Base-by-base conservation (phyloP, 2,113 vertebrate genomes). In the Equus przewalskii region DNA sequence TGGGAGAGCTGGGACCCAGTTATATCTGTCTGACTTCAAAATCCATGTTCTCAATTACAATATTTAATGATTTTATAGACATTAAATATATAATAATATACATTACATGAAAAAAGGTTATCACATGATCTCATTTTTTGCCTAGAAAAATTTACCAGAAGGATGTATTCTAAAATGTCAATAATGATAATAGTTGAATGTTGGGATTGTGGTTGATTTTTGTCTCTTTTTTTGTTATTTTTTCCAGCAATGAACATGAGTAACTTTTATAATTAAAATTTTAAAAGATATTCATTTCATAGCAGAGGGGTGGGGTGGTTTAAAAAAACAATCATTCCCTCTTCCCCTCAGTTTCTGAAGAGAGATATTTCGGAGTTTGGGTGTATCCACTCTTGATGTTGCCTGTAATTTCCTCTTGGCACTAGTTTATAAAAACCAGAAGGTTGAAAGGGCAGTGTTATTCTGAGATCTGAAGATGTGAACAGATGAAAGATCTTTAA, bases 371-470 rank as follows among this genome's bases (percentile, higher is more conserved):
- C 82, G 94, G 65, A 93, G 44, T 91, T 96, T 89, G 82, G 95
- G 82, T 93, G 76, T 97, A 72, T 91, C 94, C 26, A 46, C 28
- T 91, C 36, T 95, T 78, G 36, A 72, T 82, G 49, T 83, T 91
- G 84, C 41, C 62, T 97, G 4, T 96, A 83, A 91, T 96, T 95
- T 97, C 78, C 58, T 96, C 73, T 93, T 96, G 91, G 92, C 88
- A 49, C 60, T 94, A 72, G 91, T 93, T 91, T 89, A 89, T 97
- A 65, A 96, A 98, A 95, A 87, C 65, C 86, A 51, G 41, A 95
- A 96, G 69, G 46, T 94, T 91, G n/a, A 80, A 95, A 90, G 1
- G 80, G 56, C 36, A 81, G 1, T 95, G 51, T 97, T 97, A 72
- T 64, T 83, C 84, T 93, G 56, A 93, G 64, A 93, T 92, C 44